Percentiles rank a stretch among this genome's conserved stretches.
Conservation (phyloP, 2,113 vertebrate species). For the Phocoena sinus region DNA sequence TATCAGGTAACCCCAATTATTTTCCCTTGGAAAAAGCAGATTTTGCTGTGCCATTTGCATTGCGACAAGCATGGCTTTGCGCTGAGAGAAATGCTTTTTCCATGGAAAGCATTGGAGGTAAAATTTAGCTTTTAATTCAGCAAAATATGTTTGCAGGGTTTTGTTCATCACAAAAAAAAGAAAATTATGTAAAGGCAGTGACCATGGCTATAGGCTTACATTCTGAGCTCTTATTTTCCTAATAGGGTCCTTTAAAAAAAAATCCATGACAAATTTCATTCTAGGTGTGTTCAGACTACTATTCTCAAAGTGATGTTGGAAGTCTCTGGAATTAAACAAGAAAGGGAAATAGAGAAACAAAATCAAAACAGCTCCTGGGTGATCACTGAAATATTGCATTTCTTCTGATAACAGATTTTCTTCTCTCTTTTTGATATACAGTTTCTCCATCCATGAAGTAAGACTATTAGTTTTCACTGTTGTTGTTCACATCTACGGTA, state of each 20-base stretch:
- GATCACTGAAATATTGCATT: background rate
- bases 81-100: constrained; percentile 31
- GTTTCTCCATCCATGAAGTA: background rate
- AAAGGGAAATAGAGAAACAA: background rate
- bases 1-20: background rate
- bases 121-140: background rate
- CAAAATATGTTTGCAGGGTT: background rate
- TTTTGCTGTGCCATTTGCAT: background rate
- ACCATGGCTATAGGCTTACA: background rate
- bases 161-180: background rate
- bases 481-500: background rate
- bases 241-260: background rate
- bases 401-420: background rate
- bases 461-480: background rate
- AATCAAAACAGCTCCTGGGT: background rate
- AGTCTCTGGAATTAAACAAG: background rate
- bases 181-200: background rate
- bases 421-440: background rate
- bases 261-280: background rate
- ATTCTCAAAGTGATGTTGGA: background rate
- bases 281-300: background rate
- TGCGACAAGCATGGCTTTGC: background rate
- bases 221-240: background rate
- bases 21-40: background rate
- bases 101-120: background rate